Base-by-base conservation (phyloP, 2,888 invertebrate species). In the Scaptomyza reducta region DNA sequence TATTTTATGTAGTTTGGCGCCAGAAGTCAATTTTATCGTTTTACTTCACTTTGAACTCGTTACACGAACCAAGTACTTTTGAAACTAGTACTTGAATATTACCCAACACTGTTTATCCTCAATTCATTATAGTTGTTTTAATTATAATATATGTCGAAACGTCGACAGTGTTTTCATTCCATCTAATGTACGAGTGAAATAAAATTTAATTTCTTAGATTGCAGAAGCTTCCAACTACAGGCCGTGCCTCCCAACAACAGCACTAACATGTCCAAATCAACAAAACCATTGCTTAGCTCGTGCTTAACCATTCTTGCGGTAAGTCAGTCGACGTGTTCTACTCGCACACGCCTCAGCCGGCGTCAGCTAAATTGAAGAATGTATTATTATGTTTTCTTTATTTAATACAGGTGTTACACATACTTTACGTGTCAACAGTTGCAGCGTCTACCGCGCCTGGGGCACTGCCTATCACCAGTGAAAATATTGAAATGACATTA, bases 401-500 rank as follows among this genome's bases (percentile, higher is more conserved):
- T 14, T 58, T n/a, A 25, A 63, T 67, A 14, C 80, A 92, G 92
- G 74, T 90, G 68, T 82, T 91, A 50, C 90, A 90, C 74, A 79
- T 90, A 67, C 95, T 95, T 92, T 95, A 95, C 91, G 95, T 95
- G 90, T 95, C 96, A 75, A 95, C 95, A 74, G 94, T 96, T 92
- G 96, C 75, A 49, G 44, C 73, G 33, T 35, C 33, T 35, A n/a
- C 22, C n/a, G 35, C 35, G 22, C 10, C 22, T 92, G 97, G 96
- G 64, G 97, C 97, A 73, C 95, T 96, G 58, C 94, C 96, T 90
- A 94, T 98, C 89, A 96, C 95, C 73, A 93, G 94, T 92, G 94
- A 95, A 90, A 97, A 96, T 93, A 94, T 97, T 93, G 96, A 96
- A 93, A 95, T 95, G 94, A 95, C 95, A 75, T 93, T 97, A 93